Percentiles rank a stretch among this genome's conserved stretches.
These are phyloP conservation scores for Silvanus unidentatus DNA, from an alignment of 2,888 invertebrate genomes.

Conservation along the genomic window DNA sequence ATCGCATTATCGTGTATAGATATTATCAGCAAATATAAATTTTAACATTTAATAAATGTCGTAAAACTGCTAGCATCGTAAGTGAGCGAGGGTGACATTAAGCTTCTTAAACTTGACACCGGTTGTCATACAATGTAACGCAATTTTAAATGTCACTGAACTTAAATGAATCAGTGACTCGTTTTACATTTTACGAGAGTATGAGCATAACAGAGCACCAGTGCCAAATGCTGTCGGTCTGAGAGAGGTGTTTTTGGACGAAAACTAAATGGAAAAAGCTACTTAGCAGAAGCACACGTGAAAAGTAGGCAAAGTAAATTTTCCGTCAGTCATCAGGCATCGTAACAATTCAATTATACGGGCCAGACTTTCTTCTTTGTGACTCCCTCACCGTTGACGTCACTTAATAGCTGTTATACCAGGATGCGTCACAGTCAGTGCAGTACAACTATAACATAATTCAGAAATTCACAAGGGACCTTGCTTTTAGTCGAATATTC, in stretches of 20 bases:
- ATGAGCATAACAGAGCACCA: too few species aligned
- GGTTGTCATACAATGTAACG: constrained; percentile 16
- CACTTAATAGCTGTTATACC: constrained; percentile 21
- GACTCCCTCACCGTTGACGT: constrained; percentile 31
- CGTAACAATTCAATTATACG: constrained; percentile 25
- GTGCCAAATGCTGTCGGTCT: too few species aligned
- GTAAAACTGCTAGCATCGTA: too few species aligned
- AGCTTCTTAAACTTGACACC: constrained; percentile 10
- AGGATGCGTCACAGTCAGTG: constrained; percentile 30
- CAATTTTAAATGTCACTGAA: constrained; percentile 20
- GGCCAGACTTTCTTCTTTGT: constrained; percentile 22
- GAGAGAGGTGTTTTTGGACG: too few species aligned
- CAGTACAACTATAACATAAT: constrained; percentile 18
- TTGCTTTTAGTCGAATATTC: constrained; percentile 4
- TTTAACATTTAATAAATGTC: too few species aligned
- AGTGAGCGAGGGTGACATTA: constrained; percentile 5
- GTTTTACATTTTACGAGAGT: constrained; percentile 3
- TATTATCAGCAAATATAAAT: too few species aligned
- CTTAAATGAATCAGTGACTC: constrained; percentile 21
- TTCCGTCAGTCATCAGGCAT: constrained; percentile 5
- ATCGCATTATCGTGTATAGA: too few species aligned
- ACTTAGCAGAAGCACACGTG: background rate
- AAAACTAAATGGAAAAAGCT: too few species aligned
- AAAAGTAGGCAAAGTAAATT: background rate
- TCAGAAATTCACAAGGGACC: constrained; percentile 13